Percentiles rank a stretch among this genome's conserved stretches.
Evolutionary conservation across 2,113 vertebrate species (phyloP).

Genomic region (Seriola quinqueradiata): DNA sequence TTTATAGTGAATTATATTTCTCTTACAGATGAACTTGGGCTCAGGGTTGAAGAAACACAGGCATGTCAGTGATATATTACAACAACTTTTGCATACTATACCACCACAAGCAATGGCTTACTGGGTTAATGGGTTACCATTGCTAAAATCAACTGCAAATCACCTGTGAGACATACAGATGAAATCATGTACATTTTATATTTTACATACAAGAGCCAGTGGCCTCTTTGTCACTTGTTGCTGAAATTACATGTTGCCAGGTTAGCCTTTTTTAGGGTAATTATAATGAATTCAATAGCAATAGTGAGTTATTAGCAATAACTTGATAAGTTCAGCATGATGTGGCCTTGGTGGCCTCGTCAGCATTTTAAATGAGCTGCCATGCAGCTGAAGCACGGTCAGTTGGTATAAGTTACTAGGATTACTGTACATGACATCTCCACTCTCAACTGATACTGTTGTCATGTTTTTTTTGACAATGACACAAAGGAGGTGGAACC

Average conservation of each 20-base stretch:
- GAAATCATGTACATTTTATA: neutral
- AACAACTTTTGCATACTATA: neutral
- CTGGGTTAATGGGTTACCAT: neutral
- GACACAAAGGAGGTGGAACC: conserved; percentile 57
- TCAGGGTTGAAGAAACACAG: neutral
- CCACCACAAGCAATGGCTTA: neutral
- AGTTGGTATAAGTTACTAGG: neutral
- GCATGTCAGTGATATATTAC: neutral
- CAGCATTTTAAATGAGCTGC: neutral
- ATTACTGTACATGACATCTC: conserved; percentile 16
- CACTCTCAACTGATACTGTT: conserved; percentile 59
- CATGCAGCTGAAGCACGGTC: neutral
- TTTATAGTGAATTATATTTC: too few species aligned
- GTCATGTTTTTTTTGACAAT: conserved; percentile 61
- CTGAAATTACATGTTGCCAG: neutral
- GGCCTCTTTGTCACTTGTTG: neutral
- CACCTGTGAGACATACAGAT: neutral
- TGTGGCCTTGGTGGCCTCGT: neutral
- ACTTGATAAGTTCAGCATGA: neutral
- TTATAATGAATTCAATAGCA: neutral
- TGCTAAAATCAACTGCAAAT: too few species aligned
- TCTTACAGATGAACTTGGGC: neutral
- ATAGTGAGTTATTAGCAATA: neutral
- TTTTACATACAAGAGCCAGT: neutral
- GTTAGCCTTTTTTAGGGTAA: neutral